Conservation (phyloP, 37 sponge, comb jelly and placozoan genomes). For the Eunapius fragilis region DNA sequence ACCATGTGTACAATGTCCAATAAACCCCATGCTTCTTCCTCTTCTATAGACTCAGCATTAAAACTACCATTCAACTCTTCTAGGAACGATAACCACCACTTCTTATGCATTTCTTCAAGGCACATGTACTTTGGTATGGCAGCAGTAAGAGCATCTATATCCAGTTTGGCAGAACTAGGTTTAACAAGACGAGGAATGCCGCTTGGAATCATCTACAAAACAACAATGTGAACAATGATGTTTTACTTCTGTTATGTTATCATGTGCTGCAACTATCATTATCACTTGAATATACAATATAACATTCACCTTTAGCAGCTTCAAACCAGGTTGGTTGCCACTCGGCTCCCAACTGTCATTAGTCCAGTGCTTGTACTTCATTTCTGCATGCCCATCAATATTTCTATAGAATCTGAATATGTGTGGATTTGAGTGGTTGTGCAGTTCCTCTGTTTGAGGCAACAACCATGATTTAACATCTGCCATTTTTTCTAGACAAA, state of each 20-base stretch:
- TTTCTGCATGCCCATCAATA: neutral
- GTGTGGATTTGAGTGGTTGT: conserved; percentile 14
- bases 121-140: neutral
- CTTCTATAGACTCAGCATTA: neutral
- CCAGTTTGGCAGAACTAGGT: neutral
- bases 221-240: too few species aligned
- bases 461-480: conserved; percentile 8
- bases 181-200: neutral
- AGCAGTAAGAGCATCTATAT: neutral
- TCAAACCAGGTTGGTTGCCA: neutral
- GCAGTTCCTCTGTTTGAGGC: neutral
- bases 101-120: neutral
- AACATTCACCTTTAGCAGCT: neutral
- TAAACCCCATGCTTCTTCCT: neutral
- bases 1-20: neutral
- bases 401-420: conserved; percentile 1
- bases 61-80: neutral
- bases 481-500: neutral
- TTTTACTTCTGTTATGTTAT: too few species aligned
- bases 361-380: conserved; percentile 13
- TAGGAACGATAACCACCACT: neutral
- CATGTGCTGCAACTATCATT: too few species aligned
- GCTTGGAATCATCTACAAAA: neutral
- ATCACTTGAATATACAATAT: too few species aligned
- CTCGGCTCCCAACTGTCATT: neutral